Base-by-base conservation (phyloP, 2,797 vertebrate species). In the Telmatherina bonti region DNA sequence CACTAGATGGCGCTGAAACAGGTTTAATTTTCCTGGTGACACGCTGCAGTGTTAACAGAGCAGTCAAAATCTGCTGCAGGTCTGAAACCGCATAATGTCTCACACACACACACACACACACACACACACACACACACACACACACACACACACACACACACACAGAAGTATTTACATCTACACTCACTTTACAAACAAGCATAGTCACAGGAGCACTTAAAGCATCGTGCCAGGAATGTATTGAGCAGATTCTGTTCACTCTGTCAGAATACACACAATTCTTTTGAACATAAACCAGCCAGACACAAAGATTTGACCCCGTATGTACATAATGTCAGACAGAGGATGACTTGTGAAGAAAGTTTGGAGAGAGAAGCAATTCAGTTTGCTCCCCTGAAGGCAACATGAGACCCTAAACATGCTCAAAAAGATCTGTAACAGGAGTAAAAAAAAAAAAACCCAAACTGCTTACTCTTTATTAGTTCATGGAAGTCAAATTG, bases 1-100 rank as follows among this genome's bases (percentile, higher is more conserved):
- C 92, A 82, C 89, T 26, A 88, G 92, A 85, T 82, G 83, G 86
- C 7, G 88, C 74, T 69, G n/a, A 61, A 55, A 33, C 4, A 13
- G 79, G 56, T 43, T 69, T 38, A 72, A 79, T 69, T 66, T 55
- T 29, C 49, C 38, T 18, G 38, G 15, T 51, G 49, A 59, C 62
- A 36, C 2, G 24, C 1, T 1, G 29, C 3, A 53, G 22, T n/a
- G 45, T 55, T 5, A 33, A 41, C 38, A n/a, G 24, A 69, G 20
- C 6, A 1, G 45, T 63, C 20, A 30, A 1, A 24, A 36, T 18
- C 26, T 77, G 64, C 31, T 31, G 24, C 22, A 60, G 43, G 8
- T 8, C 62, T 58, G 45, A 29, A 70, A n/a, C 29, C 60, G 61
- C 65, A 22, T 8, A 9, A 24, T 51, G 68, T 11, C 7, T 18